These are phyloP conservation scores for Mastomys natalensis DNA, from an alignment of 2,113 vertebrate species.

Conservation along the genomic window DNA sequence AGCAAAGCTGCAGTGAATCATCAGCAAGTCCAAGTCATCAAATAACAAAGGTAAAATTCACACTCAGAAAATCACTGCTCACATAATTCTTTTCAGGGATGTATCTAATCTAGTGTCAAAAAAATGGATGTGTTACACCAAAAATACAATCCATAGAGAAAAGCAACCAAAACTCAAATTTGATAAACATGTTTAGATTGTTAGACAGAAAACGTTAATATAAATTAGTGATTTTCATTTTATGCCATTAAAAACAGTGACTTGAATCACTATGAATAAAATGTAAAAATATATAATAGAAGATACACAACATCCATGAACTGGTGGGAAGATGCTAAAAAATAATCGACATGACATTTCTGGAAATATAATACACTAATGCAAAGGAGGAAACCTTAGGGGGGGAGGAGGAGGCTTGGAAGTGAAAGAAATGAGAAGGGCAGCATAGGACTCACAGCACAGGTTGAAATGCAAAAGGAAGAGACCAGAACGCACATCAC, in stretches of 20 bases:
- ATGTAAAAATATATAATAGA: not conserved
- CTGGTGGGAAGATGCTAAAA: not conserved
- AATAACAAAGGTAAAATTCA: not conserved
- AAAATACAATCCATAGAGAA: not conserved
- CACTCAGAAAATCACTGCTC: not conserved
- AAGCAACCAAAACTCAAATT: not conserved
- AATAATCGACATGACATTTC: not conserved
- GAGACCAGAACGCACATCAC: not conserved
- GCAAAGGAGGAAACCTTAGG: not conserved
- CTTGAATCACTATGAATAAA: not conserved
- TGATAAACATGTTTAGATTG: not conserved
- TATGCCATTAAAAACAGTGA: not conserved
- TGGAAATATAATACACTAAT: not conserved
- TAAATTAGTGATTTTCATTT: not conserved
- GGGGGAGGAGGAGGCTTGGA: not conserved
- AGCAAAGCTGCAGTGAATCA: not conserved
- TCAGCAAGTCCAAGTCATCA: not conserved
- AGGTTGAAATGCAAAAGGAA: not conserved
- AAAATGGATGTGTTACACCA: not conserved
- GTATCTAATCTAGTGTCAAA: not conserved
- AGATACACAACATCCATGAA: not conserved
- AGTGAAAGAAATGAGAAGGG: not conserved
- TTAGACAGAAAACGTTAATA: not conserved
- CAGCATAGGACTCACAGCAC: no score
- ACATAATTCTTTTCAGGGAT: not conserved